Base-by-base conservation (phyloP, 2,888 invertebrate species). In the Podotricha telesiphe region DNA sequence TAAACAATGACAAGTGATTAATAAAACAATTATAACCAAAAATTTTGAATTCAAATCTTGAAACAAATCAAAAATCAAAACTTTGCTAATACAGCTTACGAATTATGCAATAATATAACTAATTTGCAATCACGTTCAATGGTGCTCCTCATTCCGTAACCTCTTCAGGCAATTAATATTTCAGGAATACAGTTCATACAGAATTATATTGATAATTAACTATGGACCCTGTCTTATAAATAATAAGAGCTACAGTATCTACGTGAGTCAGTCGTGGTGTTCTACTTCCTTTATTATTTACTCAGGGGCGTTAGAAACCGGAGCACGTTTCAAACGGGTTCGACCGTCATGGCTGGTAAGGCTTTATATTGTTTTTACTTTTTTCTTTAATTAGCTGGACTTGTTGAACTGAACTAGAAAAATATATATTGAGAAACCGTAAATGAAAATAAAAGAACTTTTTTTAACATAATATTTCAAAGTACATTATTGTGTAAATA, bases 381-480 rank as follows among this genome's bases (percentile, higher is more conserved):
- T 81, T 81, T 68, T 67, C 81, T 82, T 83, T 85, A 86, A 86
- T 86, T 86, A 85, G 81, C 76, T 77, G 74, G 75, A 77, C 78
- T 79, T 69, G 75, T 77, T 77, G 74, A 75, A 74, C 74, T 74
- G 17, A 48, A 61, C 11, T 61, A 34, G 28, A 79, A 78, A 81
- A 81, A 79, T 65, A 70, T 62, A 68, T 34, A 61, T 80, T 80
- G 77, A 74, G 76, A 77, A 77, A 77, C 72, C 76, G 48, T 59
- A 63, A 69, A 69, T 69, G 50, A 69, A 62, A 65, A 19, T 42
- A 55, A 62, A 71, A 42, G 65, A 45, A 56, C n/a, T 28, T 59
- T 56, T 56, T 48, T 65, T 63, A 15, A 28, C n/a, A 45, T 55
- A 37, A 13, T 42, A 28, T 28, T 28, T 19, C 7, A 2, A 61